Conservation (phyloP, 2,888 invertebrate species). For the Volucella bombylans region DNA sequence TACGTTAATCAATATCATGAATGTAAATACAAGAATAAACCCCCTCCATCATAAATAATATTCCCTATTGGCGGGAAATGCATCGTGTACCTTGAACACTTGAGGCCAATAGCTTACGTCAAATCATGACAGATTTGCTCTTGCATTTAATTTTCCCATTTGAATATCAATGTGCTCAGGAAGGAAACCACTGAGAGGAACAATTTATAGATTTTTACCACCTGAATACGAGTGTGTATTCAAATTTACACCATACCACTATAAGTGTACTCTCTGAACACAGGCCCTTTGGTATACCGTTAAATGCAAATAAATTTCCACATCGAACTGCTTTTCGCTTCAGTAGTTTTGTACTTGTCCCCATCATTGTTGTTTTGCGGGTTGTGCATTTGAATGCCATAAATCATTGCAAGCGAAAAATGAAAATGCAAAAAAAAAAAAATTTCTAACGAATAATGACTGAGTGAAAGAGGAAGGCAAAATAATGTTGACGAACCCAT, state of each 20-base stretch:
- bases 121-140: constrained; percentile 49
- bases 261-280: constrained; percentile 12
- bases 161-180: constrained; percentile 41
- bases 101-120: neutral
- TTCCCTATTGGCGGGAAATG: neutral
- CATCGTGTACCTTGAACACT: too few relatives aligned
- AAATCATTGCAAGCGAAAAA: constrained; percentile 43
- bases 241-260: neutral
- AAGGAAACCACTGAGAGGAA: constrained; percentile 25
- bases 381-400: constrained; percentile 34
- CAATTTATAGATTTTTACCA: constrained; percentile 7
- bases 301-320: constrained; percentile 34
- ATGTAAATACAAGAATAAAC: constrained; percentile 24
- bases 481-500: constrained; percentile 1
- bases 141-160: constrained; percentile 55
- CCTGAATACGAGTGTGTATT: constrained; percentile 19
- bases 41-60: neutral
- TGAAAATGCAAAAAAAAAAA: neutral
- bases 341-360: constrained; percentile 17
- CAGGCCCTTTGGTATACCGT: constrained; percentile 18
- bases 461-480: neutral
- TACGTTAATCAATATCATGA: constrained; percentile 36
- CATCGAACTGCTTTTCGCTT: constrained; percentile 19
- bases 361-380: neutral
- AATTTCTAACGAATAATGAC: neutral